These are phyloP conservation scores for Sitobion miscanthi DNA, from an alignment of 1,140 invertebrate species.

Conservation along the genomic window DNA sequence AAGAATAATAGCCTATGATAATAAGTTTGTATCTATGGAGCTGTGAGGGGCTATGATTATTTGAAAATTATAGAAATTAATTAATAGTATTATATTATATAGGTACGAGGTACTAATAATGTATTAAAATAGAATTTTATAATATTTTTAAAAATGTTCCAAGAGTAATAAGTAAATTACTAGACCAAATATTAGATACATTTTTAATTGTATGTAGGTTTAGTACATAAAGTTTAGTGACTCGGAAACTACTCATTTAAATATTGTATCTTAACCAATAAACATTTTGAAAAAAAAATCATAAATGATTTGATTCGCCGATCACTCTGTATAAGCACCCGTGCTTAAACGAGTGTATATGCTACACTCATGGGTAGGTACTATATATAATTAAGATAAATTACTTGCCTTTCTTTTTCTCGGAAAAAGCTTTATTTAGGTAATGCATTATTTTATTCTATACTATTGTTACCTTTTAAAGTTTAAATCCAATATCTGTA, in stretches of 20 bases:
- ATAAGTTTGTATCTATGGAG: background rate
- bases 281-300: no score
- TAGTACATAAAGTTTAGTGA: background rate
- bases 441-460: no score
- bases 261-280: background rate
- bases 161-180: no score
- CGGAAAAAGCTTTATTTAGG: background rate
- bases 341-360: background rate
- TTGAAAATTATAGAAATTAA: no score
- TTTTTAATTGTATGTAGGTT: background rate
- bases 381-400: background rate
- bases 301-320: no score
- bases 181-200: background rate
- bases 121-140: no score
- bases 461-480: background rate
- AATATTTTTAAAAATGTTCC: no score
- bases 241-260: background rate
- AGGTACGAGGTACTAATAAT: no score
- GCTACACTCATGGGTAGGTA: background rate
- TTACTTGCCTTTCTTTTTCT: background rate
- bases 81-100: no score
- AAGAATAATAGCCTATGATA: background rate
- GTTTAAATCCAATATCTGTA: no score
- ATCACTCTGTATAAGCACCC: no score
- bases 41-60: no score